Percentiles rank a stretch among this genome's conserved stretches.
Conservation (phyloP, 2,888 invertebrate species). For the Tholera decimalis region DNA sequence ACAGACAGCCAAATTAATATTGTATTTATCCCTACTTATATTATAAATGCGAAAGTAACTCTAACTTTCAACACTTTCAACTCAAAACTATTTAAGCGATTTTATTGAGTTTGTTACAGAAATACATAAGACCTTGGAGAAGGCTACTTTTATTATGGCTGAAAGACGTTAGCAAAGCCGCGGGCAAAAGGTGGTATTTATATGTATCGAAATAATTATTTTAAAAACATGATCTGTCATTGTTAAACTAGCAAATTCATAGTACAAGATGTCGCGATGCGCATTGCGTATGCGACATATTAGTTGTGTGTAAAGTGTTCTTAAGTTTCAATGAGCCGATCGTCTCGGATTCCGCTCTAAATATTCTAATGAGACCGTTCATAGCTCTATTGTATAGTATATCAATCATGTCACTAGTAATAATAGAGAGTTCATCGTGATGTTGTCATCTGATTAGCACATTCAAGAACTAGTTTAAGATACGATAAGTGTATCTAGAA, state of each 20-base stretch:
- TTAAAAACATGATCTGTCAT: too few species aligned
- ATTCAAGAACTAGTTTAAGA: constrained; percentile 23
- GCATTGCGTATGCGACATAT: constrained; percentile 1
- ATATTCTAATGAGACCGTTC: constrained; percentile 41
- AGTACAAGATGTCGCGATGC: not conserved
- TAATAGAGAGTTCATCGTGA: constrained; percentile 35
- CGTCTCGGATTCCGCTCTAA: constrained; percentile 32
- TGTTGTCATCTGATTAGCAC: constrained; percentile 44
- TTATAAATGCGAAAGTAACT: too few species aligned
- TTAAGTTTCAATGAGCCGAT: constrained; percentile 27
- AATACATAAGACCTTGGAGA: too few species aligned
- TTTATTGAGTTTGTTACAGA: too few species aligned
- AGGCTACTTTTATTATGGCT: too few species aligned
- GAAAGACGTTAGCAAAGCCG: too few species aligned
- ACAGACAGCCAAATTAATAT: too few species aligned
- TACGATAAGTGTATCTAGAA: not conserved
- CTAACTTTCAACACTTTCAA: too few species aligned
- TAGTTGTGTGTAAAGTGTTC: constrained; percentile 34
- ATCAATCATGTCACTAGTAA: constrained; percentile 50
- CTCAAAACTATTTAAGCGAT: too few species aligned
- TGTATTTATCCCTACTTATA: too few species aligned
- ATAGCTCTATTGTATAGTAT: constrained; percentile 34
- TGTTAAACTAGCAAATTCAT: not conserved
- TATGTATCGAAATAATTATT: too few species aligned
- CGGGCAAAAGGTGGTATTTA: too few species aligned